phyloP scores from a whole-genome alignment of 2,113 vertebrate species.

The Gambusia affinis region DNA sequence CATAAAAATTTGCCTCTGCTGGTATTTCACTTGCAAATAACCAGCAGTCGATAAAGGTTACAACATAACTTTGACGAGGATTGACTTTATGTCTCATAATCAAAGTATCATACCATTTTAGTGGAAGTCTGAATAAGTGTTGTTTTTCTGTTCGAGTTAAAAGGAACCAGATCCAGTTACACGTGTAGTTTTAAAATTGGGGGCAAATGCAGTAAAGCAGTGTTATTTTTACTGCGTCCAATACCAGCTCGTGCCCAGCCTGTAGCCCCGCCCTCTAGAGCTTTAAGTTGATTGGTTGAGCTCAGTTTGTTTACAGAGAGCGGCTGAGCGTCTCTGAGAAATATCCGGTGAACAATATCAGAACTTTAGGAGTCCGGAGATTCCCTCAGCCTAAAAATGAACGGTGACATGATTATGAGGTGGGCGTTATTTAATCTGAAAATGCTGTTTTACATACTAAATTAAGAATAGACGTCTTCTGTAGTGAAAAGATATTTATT shows the following conservation, averaged over 20 bases:
- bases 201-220: no score
- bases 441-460: no score
- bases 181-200: background rate
- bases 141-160: background rate
- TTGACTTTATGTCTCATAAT: background rate
- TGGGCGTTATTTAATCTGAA: no score
- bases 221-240: background rate
- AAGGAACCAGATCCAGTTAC: background rate
- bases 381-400: background rate
- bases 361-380: background rate
- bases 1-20: no score
- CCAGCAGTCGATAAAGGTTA: background rate
- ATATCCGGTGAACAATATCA: background rate
- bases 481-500: no score
- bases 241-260: background rate
- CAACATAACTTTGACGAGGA: background rate
- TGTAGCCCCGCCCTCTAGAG: no score
- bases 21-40: background rate
- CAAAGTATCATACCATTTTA: background rate
- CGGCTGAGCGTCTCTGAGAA: no score
- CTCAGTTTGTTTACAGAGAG: background rate
- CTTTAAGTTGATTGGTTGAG: background rate
- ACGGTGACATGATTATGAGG: background rate
- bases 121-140: background rate
- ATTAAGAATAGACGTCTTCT: no score